These are phyloP conservation scores for Drosophila willistoni DNA, from an alignment of 1,140 invertebrate genomes.

Conservation along the genomic window DNA sequence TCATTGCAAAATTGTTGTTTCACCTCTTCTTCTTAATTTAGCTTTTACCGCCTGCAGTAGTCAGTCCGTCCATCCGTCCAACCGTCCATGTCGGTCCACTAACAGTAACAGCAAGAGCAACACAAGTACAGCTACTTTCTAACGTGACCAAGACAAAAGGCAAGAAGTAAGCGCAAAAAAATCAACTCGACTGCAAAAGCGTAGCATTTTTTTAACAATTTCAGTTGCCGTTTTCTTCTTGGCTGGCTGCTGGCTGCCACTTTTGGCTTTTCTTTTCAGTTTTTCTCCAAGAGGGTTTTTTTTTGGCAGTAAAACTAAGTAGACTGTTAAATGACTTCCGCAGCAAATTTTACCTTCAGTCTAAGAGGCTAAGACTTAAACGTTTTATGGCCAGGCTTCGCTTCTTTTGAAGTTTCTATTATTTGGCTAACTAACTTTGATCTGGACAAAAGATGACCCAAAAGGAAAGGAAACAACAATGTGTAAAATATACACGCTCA, in stretches of 20 bases:
- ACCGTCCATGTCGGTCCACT: no score
- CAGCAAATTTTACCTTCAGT: conserved; percentile 53
- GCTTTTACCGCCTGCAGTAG: conserved; percentile 65
- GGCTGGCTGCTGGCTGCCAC: background rate
- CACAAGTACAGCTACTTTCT: conserved; percentile 73
- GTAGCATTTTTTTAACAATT: conserved; percentile 53
- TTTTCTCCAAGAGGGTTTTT: conserved; percentile 16
- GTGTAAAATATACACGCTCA: background rate
- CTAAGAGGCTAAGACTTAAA: conserved; percentile 37
- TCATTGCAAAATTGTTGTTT: conserved; percentile 26
- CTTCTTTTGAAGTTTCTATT: conserved; percentile 21
- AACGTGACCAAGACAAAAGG: conserved; percentile 64
- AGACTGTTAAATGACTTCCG: conserved; percentile 78
- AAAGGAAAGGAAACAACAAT: conserved; percentile 26
- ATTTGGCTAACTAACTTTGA: conserved; percentile 35
- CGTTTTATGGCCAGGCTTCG: conserved; percentile 28
- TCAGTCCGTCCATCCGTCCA: background rate
- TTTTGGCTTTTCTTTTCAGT: conserved; percentile 24
- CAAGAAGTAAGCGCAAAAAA: conserved; percentile 14
- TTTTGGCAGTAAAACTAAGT: conserved; percentile 61
- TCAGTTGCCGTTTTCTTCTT: conserved; percentile 48
- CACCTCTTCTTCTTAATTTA: conserved; percentile 40
- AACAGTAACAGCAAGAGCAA: conserved; percentile 47
- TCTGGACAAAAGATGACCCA: conserved; percentile 30
- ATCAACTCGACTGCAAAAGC: conserved; percentile 27